Base-by-base conservation (phyloP, 2,797 vertebrate genomes). In the Mallotus villosus region DNA sequence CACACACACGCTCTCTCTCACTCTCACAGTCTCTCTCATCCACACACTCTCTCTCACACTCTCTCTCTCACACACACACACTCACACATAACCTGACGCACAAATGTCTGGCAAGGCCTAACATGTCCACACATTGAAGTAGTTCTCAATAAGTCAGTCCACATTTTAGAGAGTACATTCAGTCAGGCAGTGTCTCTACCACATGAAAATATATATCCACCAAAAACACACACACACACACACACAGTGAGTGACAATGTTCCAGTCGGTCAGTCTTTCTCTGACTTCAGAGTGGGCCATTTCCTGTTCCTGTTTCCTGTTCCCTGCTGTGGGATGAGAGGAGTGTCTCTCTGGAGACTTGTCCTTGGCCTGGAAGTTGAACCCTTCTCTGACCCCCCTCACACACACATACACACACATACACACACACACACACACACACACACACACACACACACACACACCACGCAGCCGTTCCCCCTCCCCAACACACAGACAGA, bases 291-390 rank as follows among this genome's bases (percentile, higher is more conserved):
- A 70, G 76, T 69, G 74, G 71, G 75, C 37, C 70, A 67, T 76
- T 34, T 1, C 27, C 21, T 37, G 74, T 90, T 87, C 85, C 89
- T 88, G 84, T 87, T 90, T 88, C 85, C 90, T 87, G 83, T 87
- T 90, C 88, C 88, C 87, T 89, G 85, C 85, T 74, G 74, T 81
- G 76, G 84, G 81, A 71, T 77, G 68, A 86, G 78, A 86, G 83
- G 81, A 86, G 73, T 87, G 70, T 76, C 73, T 80, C 63, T 12
- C 77, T 69, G 46, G 57, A 11, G 55, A 41, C 22, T 11, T 17
- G 32, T 11, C 53, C 25, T 29, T 29, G 46, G 27, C 27, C 49
- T 21, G 17, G 22, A 46, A 14, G 16, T 2, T 49, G 5, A 17
- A 4, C 5, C 41, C 22, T 17, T 21, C 6, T 4, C 41, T 27